Conservation (phyloP, 2,888 invertebrate species). For the Embidobia sp. region DNA sequence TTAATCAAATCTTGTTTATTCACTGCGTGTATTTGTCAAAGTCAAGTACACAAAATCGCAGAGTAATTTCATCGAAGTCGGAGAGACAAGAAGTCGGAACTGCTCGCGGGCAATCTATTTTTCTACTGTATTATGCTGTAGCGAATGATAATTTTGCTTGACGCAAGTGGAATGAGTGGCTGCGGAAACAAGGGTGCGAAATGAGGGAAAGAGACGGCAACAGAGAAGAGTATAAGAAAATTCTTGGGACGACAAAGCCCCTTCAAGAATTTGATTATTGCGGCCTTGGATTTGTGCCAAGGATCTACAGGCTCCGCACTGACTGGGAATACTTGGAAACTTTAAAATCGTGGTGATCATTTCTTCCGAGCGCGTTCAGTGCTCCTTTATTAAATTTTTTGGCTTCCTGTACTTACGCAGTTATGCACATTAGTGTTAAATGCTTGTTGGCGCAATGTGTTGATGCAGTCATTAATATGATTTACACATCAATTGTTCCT, state of each 20-base stretch:
- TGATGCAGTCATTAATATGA: constrained; percentile 26
- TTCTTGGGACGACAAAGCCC: constrained; percentile 65
- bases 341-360: constrained; percentile 65
- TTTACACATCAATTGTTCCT: not conserved
- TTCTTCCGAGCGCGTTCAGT: constrained; percentile 36
- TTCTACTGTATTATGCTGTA: constrained; percentile 9
- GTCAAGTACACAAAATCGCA: no score
- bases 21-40: no score
- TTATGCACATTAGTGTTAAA: constrained; percentile 37
- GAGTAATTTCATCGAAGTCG: no score
- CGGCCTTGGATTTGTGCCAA: constrained; percentile 72
- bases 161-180: constrained; percentile 11
- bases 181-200: constrained; percentile 1
- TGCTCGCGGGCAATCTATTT: not conserved
- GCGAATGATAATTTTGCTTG: constrained; percentile 25
- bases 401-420: constrained; percentile 28
- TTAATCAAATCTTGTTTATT: no score
- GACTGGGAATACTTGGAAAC: constrained; percentile 72
- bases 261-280: constrained; percentile 77
- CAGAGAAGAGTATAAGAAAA: constrained; percentile 56
- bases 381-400: constrained; percentile 73
- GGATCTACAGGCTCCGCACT: constrained; percentile 59
- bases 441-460: constrained; percentile 12
- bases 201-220: constrained; percentile 19
- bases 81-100: no score